Conservation (phyloP, 2,113 vertebrate species). For the Periophthalmodon schlosseri region DNA sequence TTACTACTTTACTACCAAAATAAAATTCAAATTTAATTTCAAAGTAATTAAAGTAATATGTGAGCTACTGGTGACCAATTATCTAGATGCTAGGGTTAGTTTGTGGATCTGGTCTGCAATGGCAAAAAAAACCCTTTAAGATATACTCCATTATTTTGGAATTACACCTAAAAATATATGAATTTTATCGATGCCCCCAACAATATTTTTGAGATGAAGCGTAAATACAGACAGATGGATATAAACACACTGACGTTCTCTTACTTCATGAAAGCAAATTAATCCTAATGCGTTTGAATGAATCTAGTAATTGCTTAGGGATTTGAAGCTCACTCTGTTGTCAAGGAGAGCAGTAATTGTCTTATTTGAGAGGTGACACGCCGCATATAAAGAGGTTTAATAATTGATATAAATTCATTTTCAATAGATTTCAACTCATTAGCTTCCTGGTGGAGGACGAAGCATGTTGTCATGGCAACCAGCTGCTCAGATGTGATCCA, state of each 20-base stretch:
- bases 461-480: background rate
- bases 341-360: slow-evolving; percentile 13
- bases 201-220: background rate
- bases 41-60: too few relatives aligned
- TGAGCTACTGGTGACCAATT: too few relatives aligned
- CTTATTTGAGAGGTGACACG: slow-evolving; percentile 23
- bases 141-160: too few relatives aligned
- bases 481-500: slow-evolving; percentile 4
- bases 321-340: background rate
- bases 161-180: too few relatives aligned
- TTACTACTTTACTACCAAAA: too few relatives aligned
- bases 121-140: background rate
- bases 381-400: slow-evolving; percentile 20
- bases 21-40: too few relatives aligned
- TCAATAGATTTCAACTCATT: slow-evolving; percentile 14
- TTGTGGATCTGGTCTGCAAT: background rate
- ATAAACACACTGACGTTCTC: background rate
- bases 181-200: too few relatives aligned
- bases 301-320: background rate
- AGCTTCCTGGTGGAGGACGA: slow-evolving; percentile 11
- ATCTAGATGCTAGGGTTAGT: background rate
- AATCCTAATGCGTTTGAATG: background rate
- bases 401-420: slow-evolving; percentile 32
- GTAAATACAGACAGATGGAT: background rate
- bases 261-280: background rate